A percentile compares a stretch with the other conserved stretches of the same genome.
Conservation (phyloP, 2,113 vertebrate species). For the Xenopus borealis region DNA sequence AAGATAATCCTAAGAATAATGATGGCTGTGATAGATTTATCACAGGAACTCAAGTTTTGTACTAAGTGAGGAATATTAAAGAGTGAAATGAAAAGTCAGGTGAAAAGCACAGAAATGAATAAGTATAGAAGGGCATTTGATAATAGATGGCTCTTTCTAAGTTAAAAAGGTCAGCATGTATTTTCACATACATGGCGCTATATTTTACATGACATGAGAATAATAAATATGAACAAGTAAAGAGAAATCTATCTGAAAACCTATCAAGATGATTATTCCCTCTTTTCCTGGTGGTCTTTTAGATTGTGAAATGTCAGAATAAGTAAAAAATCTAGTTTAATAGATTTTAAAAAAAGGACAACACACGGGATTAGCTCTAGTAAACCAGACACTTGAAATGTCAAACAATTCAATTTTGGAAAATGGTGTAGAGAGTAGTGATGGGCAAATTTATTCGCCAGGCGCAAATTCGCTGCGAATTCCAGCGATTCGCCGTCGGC, state of each 20-base stretch:
- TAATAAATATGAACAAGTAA: not conserved
- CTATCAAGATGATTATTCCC: not conserved
- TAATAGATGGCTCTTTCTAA: conserved; percentile 14
- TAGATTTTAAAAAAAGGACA: conserved; percentile 17
- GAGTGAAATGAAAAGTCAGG: conserved; percentile 50
- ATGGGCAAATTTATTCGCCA: too few species aligned
- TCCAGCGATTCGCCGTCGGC: too few species aligned
- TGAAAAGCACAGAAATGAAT: conserved; percentile 54
- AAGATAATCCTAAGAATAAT: conserved; percentile 59
- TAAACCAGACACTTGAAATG: too few species aligned
- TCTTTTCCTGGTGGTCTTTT: conserved; percentile 9
- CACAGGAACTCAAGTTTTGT: too few species aligned
- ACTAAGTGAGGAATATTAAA: conserved; percentile 59
- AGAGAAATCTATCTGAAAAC: not conserved
- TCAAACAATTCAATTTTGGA: too few species aligned
- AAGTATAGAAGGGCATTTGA: conserved; percentile 42
- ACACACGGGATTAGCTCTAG: too few species aligned
- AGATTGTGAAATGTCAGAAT: conserved; percentile 17
- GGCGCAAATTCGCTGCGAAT: too few species aligned
- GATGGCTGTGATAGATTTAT: conserved; percentile 65
- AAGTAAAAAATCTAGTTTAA: conserved; percentile 8
- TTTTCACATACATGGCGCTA: not conserved
- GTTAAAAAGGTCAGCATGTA: conserved; percentile 36
- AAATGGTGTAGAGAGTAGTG: too few species aligned
- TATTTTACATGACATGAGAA: not conserved